Percentiles rank a stretch among this genome's conserved stretches.
phyloP scores from a whole-genome alignment of 1,140 invertebrate genomes.

The Trichonephila clavipes region DNA sequence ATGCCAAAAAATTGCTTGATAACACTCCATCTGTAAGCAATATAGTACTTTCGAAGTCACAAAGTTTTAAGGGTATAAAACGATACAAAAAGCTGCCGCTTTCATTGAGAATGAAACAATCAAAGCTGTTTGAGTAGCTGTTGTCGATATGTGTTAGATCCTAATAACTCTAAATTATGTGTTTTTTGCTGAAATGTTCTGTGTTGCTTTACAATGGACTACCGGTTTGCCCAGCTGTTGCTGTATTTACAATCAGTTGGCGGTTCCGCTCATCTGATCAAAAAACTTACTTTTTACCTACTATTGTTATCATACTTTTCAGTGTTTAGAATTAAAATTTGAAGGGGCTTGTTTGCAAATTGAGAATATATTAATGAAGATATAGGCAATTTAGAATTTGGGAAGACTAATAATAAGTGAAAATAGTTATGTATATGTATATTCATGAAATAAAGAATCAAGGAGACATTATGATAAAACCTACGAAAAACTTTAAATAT shows the following conservation, averaged over 20 bases:
- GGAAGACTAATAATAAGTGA: no score
- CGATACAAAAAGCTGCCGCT: neutral
- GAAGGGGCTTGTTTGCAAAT: constrained; percentile 10
- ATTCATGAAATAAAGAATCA: no score
- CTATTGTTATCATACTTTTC: neutral
- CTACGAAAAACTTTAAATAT: no score
- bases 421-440: no score
- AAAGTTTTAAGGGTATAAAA: neutral
- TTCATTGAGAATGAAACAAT: neutral
- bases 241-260: constrained; percentile 45
- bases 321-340: neutral
- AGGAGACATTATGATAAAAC: no score
- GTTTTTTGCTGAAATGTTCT: constrained; percentile 24
- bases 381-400: no score
- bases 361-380: neutral
- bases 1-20: no score
- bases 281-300: constrained; percentile 2
- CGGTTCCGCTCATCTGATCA: neutral
- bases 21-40: no score
- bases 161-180: constrained; percentile 63
- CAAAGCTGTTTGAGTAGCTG: constrained; percentile 42
- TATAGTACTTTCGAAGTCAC: no score
- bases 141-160: constrained; percentile 32
- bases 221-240: constrained; percentile 51
- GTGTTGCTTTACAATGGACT: constrained; percentile 22